phyloP scores from a whole-genome alignment of 1,140 invertebrate genomes.

The Spodoptera litura region DNA sequence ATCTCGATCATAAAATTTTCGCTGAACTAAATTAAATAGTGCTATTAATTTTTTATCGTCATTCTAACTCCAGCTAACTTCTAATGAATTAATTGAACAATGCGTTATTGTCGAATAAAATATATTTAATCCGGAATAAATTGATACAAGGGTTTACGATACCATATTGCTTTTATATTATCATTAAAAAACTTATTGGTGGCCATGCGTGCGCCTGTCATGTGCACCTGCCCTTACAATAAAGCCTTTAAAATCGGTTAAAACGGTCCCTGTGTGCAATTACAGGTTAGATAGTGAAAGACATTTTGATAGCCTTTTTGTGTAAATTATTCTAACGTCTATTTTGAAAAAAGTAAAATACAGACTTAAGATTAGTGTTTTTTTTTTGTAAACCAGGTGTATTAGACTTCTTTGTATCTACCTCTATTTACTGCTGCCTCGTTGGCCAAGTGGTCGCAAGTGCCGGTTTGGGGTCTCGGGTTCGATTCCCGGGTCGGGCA shows the following conservation, averaged over 20 bases:
- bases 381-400: too few relatives aligned
- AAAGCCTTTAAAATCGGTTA: slow-evolving; percentile 57
- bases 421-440: too few relatives aligned
- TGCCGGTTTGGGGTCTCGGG: too few relatives aligned
- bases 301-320: slow-evolving; percentile 8
- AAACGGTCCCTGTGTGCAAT: slow-evolving; percentile 31
- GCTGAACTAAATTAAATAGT: neutral
- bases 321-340: neutral
- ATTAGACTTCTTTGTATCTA: too few relatives aligned
- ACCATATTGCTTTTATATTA: slow-evolving; percentile 75
- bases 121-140: slow-evolving; percentile 30
- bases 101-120: slow-evolving; percentile 28
- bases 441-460: too few relatives aligned
- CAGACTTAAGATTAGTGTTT: too few relatives aligned
- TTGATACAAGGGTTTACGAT: slow-evolving; percentile 44
- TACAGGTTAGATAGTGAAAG: slow-evolving; percentile 22
- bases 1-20: slow-evolving; percentile 2
- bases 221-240: slow-evolving; percentile 69
- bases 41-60: slow-evolving; percentile 7
- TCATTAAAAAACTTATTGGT: slow-evolving; percentile 60
- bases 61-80: neutral
- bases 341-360: too few relatives aligned
- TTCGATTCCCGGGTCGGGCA: too few relatives aligned
- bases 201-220: slow-evolving; percentile 39
- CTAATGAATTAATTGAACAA: slow-evolving; percentile 16